These are phyloP conservation scores for Helogale parvula DNA, from an alignment of 2,113 vertebrate species.

Conservation along the genomic window DNA sequence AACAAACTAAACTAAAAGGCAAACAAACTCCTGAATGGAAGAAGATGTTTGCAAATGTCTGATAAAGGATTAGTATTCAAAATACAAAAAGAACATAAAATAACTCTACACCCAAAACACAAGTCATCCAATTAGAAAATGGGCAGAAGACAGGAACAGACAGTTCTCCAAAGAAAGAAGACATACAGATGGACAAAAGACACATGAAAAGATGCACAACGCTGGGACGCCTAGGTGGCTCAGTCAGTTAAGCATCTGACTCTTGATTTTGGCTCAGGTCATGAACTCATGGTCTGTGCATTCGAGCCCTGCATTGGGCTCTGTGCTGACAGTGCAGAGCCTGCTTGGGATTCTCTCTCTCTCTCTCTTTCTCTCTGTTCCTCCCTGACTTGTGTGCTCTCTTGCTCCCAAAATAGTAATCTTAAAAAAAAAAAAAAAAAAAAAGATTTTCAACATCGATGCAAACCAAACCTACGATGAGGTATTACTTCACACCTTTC, in stretches of 20 bases:
- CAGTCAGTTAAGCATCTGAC: too few relatives aligned
- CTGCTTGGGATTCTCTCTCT: too few relatives aligned
- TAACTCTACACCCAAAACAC: not conserved
- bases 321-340: too few relatives aligned
- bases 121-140: not conserved
- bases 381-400: too few relatives aligned
- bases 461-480: not conserved
- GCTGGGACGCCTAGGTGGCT: too few relatives aligned
- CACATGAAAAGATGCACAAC: not conserved
- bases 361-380: too few relatives aligned
- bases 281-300: too few relatives aligned
- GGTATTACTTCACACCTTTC: not conserved
- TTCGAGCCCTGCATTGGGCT: too few relatives aligned
- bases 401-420: too few relatives aligned
- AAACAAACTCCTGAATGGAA: not conserved
- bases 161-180: not conserved
- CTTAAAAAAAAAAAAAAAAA: too few relatives aligned
- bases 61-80: not conserved
- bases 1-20: not conserved
- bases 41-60: not conserved
- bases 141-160: not conserved
- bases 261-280: too few relatives aligned
- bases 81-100: not conserved
- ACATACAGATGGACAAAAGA: not conserved
- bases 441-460: too few relatives aligned